A percentile compares a stretch with the other conserved stretches of the same genome.
Conservation (phyloP, 2,888 invertebrate species). For the Melanostoma mellinum region DNA sequence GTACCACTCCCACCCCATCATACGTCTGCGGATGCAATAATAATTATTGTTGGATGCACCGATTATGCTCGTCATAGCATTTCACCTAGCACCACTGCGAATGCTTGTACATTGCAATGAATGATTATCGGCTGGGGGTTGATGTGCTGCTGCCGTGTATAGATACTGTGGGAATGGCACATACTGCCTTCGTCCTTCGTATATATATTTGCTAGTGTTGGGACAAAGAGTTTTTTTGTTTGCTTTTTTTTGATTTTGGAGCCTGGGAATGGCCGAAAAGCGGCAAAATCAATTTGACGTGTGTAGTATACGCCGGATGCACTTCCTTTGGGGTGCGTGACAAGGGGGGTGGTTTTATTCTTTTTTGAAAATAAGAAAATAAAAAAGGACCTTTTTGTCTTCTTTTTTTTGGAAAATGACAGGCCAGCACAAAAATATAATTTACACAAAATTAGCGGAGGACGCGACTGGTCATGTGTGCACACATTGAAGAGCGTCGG, state of each 20-base stretch:
- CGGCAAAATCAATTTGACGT: constrained; percentile 71
- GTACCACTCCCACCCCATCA: constrained; percentile 57
- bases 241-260: constrained; percentile 26
- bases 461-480: constrained; percentile 70
- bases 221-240: constrained; percentile 46
- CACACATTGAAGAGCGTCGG: constrained; percentile 68
- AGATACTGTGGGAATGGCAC: background rate
- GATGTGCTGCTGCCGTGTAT: background rate
- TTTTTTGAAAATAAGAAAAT: constrained; percentile 48
- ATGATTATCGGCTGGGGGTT: constrained; percentile 59
- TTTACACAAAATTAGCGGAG: constrained; percentile 72
- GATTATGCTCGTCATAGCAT: constrained; percentile 73
- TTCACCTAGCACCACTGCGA: constrained; percentile 63
- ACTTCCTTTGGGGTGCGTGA: constrained; percentile 50
- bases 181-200: background rate
- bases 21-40: constrained; percentile 72
- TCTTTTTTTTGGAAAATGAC: constrained; percentile 53
- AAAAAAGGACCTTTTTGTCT: constrained; percentile 36
- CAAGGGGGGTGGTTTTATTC: constrained; percentile 18
- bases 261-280: constrained; percentile 66
- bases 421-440: constrained; percentile 70
- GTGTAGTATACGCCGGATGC: constrained; percentile 63
- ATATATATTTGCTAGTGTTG: constrained; percentile 26
- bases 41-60: constrained; percentile 72
- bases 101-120: constrained; percentile 66